These are phyloP conservation scores for Piaya cayana DNA, from an alignment of 2,113 vertebrate species.

Conservation along the genomic window DNA sequence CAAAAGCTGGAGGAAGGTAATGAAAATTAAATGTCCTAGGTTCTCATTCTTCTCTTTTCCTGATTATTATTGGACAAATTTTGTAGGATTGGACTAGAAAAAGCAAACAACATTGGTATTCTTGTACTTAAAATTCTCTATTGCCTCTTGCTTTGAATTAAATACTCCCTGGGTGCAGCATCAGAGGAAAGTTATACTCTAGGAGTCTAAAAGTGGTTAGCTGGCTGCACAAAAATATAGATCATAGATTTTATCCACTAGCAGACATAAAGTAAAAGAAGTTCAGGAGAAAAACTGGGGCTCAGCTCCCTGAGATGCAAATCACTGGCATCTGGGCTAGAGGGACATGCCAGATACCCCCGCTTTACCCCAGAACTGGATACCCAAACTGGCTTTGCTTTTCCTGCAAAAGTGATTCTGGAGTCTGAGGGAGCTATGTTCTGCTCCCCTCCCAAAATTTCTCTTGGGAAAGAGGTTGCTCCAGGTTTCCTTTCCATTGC, in stretches of 20 bases:
- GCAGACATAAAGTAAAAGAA: background rate
- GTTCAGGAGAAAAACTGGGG: background rate
- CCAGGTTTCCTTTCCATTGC: background rate
- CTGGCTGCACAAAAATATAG: background rate
- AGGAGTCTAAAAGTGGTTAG: background rate
- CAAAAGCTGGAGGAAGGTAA: background rate
- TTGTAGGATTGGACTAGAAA: background rate
- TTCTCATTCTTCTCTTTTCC: background rate
- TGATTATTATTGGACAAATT: background rate
- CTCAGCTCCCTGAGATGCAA: background rate
- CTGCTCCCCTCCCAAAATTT: background rate
- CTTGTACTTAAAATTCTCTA: background rate
- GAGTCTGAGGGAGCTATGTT: accelerated
- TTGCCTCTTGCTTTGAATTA: background rate
- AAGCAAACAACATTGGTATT: background rate
- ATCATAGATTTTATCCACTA: background rate
- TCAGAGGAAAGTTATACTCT: background rate
- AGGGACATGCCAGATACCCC: background rate
- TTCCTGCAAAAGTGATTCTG: background rate
- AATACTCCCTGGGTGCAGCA: background rate
- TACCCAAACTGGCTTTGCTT: background rate
- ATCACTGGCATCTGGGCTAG: background rate
- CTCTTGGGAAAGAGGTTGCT: background rate
- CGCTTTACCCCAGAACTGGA: background rate
- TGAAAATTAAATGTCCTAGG: background rate